These are phyloP conservation scores for Glomeris marginata DNA, from an alignment of 2,888 invertebrate genomes.

Conservation along the genomic window DNA sequence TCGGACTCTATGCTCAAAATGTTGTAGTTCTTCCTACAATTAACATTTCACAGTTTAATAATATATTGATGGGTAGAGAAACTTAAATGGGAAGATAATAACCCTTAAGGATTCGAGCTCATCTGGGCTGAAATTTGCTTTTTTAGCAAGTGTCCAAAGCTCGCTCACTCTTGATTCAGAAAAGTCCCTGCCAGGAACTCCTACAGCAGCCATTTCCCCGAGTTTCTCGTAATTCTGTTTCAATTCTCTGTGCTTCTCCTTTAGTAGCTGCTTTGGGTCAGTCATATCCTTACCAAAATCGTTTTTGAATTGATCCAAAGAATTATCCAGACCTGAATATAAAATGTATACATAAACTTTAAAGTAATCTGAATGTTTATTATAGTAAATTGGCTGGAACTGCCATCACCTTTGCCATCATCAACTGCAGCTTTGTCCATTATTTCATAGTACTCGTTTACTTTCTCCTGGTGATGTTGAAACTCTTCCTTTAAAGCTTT, in stretches of 20 bases:
- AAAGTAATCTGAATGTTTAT: not conserved
- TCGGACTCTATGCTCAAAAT: conserved; percentile 70
- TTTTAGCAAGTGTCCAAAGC: conserved; percentile 66
- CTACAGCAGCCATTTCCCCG: conserved; percentile 55
- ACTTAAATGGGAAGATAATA: conserved; percentile 24
- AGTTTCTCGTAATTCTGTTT: conserved; percentile 64
- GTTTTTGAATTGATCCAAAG: not conserved
- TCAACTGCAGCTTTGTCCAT: conserved; percentile 51
- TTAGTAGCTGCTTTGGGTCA: conserved; percentile 18
- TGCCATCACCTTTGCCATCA: conserved; percentile 17
- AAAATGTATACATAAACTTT: not conserved
- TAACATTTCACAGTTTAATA: not conserved
- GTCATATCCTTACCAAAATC: not conserved
- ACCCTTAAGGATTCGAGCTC: conserved; percentile 72
- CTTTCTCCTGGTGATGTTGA: conserved; percentile 77
- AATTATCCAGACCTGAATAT: conserved; percentile 5
- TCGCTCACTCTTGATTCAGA: conserved; percentile 80
- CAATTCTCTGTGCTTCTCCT: conserved; percentile 57
- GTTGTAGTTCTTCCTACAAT: conserved; percentile 56
- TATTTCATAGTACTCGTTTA: conserved; percentile 73
- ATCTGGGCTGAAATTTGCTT: conserved; percentile 60
- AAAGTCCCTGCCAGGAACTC: conserved; percentile 69
- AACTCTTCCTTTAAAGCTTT: conserved; percentile 75
- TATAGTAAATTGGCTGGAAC: not conserved
- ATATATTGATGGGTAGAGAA: not conserved